Evolutionary conservation across 2,888 invertebrate genomes (phyloP).

Genomic region (Megaustenia siamemsis): DNA sequence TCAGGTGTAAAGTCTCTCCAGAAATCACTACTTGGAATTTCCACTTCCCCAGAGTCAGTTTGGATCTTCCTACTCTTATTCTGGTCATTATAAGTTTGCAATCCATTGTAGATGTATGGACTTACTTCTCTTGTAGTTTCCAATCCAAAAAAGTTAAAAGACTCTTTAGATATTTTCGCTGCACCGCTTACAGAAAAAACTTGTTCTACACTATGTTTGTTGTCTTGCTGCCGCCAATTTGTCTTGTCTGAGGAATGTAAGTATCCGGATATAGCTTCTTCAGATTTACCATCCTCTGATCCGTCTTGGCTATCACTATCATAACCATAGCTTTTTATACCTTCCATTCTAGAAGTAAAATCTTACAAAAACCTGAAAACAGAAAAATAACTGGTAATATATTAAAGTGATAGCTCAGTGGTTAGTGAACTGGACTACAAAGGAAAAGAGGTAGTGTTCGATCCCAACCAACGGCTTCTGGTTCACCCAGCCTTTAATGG

Average conservation of each 20-base stretch:
- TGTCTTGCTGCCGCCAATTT: no score
- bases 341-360: conserved; percentile 46
- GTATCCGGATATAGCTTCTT: neutral
- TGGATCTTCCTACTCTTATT: conserved; percentile 18
- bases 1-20: conserved; percentile 58
- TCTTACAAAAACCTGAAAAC: neutral
- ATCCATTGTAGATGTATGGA: neutral
- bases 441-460: no score
- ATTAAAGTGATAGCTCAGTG: neutral
- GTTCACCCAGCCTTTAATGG: no score
- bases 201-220: neutral
- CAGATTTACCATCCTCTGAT: neutral
- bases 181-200: no score
- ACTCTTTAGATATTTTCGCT: neutral
- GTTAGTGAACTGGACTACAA: no score
- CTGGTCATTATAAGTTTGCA: neutral
- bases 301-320: conserved; percentile 40
- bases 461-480: no score
- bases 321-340: conserved; percentile 46
- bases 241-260: neutral
- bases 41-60: conserved; percentile 31
- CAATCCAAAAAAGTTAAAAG: conserved; percentile 30
- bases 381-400: neutral
- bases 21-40: conserved; percentile 60
- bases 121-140: neutral